Base-by-base conservation (phyloP, 2,797 vertebrate genomes). In the Chrosomus eos region DNA sequence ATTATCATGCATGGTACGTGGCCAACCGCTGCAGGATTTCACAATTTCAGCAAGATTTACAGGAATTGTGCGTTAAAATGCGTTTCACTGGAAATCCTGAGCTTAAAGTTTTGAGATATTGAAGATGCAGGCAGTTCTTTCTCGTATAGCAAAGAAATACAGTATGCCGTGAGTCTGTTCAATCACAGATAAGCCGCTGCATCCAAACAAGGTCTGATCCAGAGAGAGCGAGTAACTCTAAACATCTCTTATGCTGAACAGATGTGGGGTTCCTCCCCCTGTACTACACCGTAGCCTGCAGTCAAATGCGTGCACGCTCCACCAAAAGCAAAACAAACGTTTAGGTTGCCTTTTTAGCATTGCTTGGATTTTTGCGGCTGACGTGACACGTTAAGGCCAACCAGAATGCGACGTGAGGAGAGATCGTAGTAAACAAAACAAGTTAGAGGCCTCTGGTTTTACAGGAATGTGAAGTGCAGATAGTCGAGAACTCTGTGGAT, bases 161-260 rank as follows among this genome's bases (percentile, higher is more conserved):
- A 60, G 74, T 55, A 33, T 86, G 66, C 74, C 14, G 38, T 79
- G 75, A 58, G 75, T 90, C 88, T 83, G 86, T 88, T 91, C 90
- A 90, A 92, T 92, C 89, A 91, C 89, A 86, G 88, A 92, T 87
- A 89, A 93, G 89, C 80, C 87, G 83, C 81, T 80, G 80, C 85
- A 1, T 84, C 90, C 89, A 83, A 78, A 88, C 58, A 76, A 73
- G 81, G 80, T 83, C 81, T 81, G 81, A 70, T 81, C 60, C 78
- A 82, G 81, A 88, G 89, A 89, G 88, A 74, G 87, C 87, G 89
- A 89, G 89, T 90, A 90, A 93, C 93, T 95, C 94, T 96, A 95
- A 95, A 94, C 94, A 95, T 91, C 94, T 94, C 93, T 94, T 95
- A 95, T 94, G 93, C 90, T 93, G 92, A 95, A 94, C 95, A 95